Evolutionary conservation across 2,888 invertebrate species (phyloP), one percentile per base, ranked within the genome.

Genomic region (Embidobia sp.): DNA sequence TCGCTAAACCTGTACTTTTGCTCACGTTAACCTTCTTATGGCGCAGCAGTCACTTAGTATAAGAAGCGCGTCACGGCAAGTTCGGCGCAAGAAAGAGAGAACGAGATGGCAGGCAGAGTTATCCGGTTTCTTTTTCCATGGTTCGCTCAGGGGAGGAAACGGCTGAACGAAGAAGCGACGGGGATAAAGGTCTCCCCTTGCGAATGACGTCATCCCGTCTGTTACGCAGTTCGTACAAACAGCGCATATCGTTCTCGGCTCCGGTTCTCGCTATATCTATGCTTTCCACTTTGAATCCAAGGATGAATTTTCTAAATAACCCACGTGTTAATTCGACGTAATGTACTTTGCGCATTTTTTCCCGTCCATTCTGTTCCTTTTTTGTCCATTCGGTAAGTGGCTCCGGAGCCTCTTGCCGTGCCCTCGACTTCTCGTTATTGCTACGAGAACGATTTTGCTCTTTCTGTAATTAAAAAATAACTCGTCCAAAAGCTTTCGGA

Each of bases 101-200:
- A 10, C 26, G 61, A 57, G 29, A 18, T 15, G 33, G 35, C 31
- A 35, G 49, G 11, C 55, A 77, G 77, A 83, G 82, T 84, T 83
- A 84, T 84, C 84, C 85, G 84, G 82, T 85, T 83, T 81, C 82
- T 82, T 79, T 82, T 67, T 82, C 76, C 81, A 81, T 78, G 79
- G 80, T 75, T 77, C 66, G 63, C 77, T 44, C 57, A 63, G 63
- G 72, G 77, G 76, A 78, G 69, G 67, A 61, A 80, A 73, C 63
- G 72, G 72, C 59, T 51, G 74, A 51, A 76, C 69, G n/a, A 11
- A 55, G 22, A 3, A 35, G 72, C 22, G 46, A 69, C 57, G 80
- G 80, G 79, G 78, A 79, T 78, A 80, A 79, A 75, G 77, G 79
- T 77, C 73, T 79, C 77, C 73, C 79, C 79, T 77, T 79, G 67